A percentile compares a stretch with the other conserved stretches of the same genome.
phyloP scores from a whole-genome alignment of 2,888 invertebrate genomes.

The Patella ulyssiponensis region DNA sequence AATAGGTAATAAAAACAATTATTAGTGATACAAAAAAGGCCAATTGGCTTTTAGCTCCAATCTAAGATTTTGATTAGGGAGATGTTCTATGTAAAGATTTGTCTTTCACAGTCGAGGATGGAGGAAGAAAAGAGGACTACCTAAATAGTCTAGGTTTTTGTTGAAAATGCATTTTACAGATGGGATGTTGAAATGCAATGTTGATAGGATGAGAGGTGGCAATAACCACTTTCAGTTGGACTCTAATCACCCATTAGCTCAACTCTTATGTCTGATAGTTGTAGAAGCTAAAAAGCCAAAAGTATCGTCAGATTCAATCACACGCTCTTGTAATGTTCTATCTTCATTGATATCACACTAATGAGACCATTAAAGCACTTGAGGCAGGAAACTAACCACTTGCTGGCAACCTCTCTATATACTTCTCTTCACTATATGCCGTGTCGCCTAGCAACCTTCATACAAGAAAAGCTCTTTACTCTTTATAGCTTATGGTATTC shows the following conservation, averaged over 20 bases:
- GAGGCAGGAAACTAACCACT: not conserved
- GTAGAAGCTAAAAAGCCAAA: not conserved
- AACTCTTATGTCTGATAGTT: no score
- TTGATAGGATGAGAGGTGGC: not conserved
- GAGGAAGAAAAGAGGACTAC: no score
- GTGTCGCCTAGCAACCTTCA: constrained; percentile 6
- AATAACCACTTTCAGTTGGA: not conserved
- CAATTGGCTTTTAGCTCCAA: no score
- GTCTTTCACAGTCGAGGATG: no score
- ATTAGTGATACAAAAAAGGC: no score
- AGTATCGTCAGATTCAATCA: not conserved
- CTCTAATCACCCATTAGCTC: no score
- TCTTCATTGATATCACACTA: not conserved
- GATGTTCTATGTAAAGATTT: no score
- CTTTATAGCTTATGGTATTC: not conserved
- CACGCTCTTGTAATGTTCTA: not conserved
- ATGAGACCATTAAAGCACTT: constrained; percentile 7
- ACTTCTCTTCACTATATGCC: not conserved
- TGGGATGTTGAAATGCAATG: no score
- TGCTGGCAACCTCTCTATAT: not conserved
- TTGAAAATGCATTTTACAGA: no score
- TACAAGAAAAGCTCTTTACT: constrained; percentile 9
- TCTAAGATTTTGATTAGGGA: no score
- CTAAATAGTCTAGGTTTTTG: no score
- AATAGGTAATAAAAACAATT: no score